These are phyloP conservation scores for Shargacucullia verbasci DNA, from an alignment of 2,888 invertebrate genomes.

Conservation along the genomic window DNA sequence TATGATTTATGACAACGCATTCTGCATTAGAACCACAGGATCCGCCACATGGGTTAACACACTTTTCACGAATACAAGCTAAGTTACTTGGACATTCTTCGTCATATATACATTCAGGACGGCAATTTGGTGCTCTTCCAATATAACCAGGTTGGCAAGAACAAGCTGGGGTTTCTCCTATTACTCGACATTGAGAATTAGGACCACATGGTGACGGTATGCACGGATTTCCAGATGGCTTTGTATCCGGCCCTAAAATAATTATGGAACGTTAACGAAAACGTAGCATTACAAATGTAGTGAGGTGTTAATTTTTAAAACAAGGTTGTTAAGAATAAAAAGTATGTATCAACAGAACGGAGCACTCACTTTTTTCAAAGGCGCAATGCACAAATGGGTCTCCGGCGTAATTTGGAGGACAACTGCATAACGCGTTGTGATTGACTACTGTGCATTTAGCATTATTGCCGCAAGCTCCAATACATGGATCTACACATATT, in stretches of 20 bases:
- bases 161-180: slow-evolving; percentile 93
- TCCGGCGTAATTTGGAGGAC: slow-evolving; percentile 92
- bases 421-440: slow-evolving; percentile 96
- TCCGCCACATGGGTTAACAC: slow-evolving; percentile 95
- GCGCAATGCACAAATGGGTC: slow-evolving; percentile 94
- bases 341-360: slow-evolving; percentile 3
- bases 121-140: slow-evolving; percentile 95
- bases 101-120: slow-evolving; percentile 95
- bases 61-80: slow-evolving; percentile 95
- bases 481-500: slow-evolving; percentile 94
- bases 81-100: slow-evolving; percentile 95
- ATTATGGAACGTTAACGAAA: too few species aligned
- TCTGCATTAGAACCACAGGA: slow-evolving; percentile 94
- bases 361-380: slow-evolving; percentile 91
- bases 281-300: background rate
- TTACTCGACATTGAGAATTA: slow-evolving; percentile 94
- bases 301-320: background rate
- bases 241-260: slow-evolving; percentile 86
- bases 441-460: slow-evolving; percentile 95
- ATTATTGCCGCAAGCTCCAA: slow-evolving; percentile 94
- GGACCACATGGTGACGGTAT: slow-evolving; percentile 95
- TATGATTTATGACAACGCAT: slow-evolving; percentile 95
- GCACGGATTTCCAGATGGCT: slow-evolving; percentile 92
- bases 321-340: too few species aligned
- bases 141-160: slow-evolving; percentile 94